Percentiles rank a stretch among this genome's conserved stretches.
phyloP scores from a whole-genome alignment of 2,797 vertebrate species.

The Netta rufina region DNA sequence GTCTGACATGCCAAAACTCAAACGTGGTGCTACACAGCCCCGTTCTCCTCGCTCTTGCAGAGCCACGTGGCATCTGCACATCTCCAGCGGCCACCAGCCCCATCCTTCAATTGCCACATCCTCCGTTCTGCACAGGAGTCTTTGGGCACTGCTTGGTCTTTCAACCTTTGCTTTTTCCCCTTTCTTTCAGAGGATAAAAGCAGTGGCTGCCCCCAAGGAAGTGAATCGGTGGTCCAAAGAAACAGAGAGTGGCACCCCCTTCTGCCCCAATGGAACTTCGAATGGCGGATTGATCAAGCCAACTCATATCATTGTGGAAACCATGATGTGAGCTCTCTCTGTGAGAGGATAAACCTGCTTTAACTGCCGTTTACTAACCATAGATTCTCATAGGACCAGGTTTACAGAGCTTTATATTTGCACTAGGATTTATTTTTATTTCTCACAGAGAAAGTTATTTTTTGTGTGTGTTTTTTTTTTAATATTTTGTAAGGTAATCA shows the following conservation, averaged over 20 bases:
- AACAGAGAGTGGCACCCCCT: slow-evolving; percentile 87
- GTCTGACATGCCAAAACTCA: background rate
- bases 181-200: slow-evolving; percentile 90
- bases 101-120: accelerated
- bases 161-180: background rate
- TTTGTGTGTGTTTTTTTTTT: slow-evolving; percentile 75
- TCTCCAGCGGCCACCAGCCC: background rate
- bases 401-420: slow-evolving; percentile 93
- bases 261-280: slow-evolving; percentile 82
- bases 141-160: accelerated
- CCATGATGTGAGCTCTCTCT: slow-evolving; percentile 96
- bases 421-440: slow-evolving; percentile 89
- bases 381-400: slow-evolving; percentile 93
- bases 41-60: accelerated
- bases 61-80: accelerated
- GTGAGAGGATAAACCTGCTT: slow-evolving; percentile 81
- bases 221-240: slow-evolving; percentile 89
- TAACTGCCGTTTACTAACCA: slow-evolving; percentile 92
- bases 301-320: slow-evolving; percentile 96
- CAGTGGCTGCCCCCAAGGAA: slow-evolving; percentile 90
- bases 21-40: background rate
- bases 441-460: slow-evolving; percentile 87
- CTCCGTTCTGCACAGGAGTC: accelerated
- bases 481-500: slow-evolving; percentile 81
- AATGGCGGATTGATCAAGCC: slow-evolving; percentile 90